Evolutionary conservation across 2,113 vertebrate species (phyloP).

Genomic region (Proteles cristata): DNA sequence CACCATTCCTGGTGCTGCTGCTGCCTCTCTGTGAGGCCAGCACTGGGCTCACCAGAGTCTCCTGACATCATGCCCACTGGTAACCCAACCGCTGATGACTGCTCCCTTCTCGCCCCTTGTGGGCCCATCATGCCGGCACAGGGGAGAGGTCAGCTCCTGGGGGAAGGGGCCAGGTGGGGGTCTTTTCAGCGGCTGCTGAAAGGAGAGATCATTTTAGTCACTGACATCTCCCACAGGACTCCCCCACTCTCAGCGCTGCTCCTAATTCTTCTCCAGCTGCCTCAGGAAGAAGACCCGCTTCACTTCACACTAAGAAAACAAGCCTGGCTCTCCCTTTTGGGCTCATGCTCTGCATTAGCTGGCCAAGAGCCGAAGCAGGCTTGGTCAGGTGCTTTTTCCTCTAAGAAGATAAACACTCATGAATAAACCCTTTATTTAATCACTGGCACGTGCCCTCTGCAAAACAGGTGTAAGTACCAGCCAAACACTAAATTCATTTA

Average conservation of each 20-base stretch:
- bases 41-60: background rate
- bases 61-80: conserved; percentile 65
- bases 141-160: conserved; percentile 58
- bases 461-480: background rate
- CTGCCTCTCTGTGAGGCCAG: background rate
- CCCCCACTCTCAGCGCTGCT: conserved; percentile 2
- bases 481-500: background rate
- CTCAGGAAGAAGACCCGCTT: background rate
- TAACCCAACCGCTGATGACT: conserved; percentile 61
- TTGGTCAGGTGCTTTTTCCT: background rate
- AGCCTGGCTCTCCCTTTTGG: background rate
- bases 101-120: background rate
- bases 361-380: background rate
- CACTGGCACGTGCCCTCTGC: background rate
- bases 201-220: conserved; percentile 71
- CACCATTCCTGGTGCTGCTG: background rate
- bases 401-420: background rate
- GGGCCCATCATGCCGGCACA: background rate
- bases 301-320: background rate
- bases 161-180: conserved; percentile 72
- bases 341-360: background rate
- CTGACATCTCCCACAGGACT: conserved; percentile 56
- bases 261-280: background rate
- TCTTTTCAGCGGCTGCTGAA: conserved; percentile 68
- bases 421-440: background rate